These are phyloP conservation scores for Hesperia comma DNA, from an alignment of 2,888 invertebrate species.

Conservation along the genomic window DNA sequence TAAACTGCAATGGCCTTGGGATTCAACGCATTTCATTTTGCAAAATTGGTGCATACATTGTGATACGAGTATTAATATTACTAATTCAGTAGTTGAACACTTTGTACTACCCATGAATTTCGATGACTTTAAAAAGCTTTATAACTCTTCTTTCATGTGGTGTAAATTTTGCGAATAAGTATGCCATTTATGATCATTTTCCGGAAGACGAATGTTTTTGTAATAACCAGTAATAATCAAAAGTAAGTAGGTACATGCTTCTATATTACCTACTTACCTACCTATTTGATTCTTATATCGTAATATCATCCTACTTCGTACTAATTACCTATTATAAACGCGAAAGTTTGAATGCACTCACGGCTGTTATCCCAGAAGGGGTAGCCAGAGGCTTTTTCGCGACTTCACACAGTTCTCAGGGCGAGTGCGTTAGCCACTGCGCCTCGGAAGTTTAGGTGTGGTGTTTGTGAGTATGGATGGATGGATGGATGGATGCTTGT, in stretches of 20 bases:
- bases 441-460: slow-evolving; percentile 37
- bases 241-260: no score
- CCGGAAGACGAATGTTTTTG: slow-evolving; percentile 42
- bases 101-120: slow-evolving; percentile 40
- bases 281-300: slow-evolving; percentile 7
- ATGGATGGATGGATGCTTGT: slow-evolving; percentile 2
- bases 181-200: slow-evolving; percentile 42
- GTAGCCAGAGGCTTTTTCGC: slow-evolving; percentile 3
- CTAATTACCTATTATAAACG: no score
- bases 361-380: slow-evolving; percentile 39
- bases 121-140: slow-evolving; percentile 40
- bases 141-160: slow-evolving; percentile 40
- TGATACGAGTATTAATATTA: slow-evolving; percentile 40
- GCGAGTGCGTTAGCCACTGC: slow-evolving; percentile 28
- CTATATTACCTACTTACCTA: slow-evolving; percentile 36
- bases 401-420: no score
- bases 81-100: slow-evolving; percentile 41
- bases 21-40: slow-evolving; percentile 42
- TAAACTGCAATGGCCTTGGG: slow-evolving; percentile 38
- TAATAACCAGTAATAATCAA: slow-evolving; percentile 17
- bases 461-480: slow-evolving; percentile 19
- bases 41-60: slow-evolving; percentile 41
- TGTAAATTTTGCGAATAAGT: slow-evolving; percentile 41
- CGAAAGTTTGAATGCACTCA: slow-evolving; percentile 26
- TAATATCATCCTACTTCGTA: no score